phyloP scores from a whole-genome alignment of 2,113 vertebrate species.

The Cynopterus brachyotis region DNA sequence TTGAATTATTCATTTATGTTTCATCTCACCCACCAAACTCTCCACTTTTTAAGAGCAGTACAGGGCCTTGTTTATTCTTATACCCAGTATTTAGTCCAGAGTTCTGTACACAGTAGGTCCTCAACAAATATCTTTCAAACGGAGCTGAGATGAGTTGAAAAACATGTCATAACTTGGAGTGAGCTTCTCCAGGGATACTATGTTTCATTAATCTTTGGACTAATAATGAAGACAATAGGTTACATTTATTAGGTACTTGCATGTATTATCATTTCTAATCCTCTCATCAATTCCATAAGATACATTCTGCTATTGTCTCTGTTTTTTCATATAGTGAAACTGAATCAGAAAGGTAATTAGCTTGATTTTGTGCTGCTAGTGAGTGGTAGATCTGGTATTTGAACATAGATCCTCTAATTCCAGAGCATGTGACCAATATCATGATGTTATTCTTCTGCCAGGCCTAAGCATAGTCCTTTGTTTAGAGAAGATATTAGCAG shows the following conservation, averaged over 20 bases:
- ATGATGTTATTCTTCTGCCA: not conserved
- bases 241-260: not conserved
- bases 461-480: not conserved
- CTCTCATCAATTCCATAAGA: not conserved
- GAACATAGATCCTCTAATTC: not conserved
- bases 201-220: not conserved
- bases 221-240: not conserved
- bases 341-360: not conserved
- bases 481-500: not conserved
- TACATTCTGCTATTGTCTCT: not conserved
- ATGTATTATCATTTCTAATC: not conserved
- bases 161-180: not conserved
- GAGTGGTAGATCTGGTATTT: not conserved
- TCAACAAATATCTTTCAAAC: not conserved
- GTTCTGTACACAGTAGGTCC: not conserved
- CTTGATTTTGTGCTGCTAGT: not conserved
- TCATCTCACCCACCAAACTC: not conserved
- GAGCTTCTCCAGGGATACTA: not conserved
- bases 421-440: not conserved
- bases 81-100: not conserved
- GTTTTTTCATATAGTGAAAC: not conserved
- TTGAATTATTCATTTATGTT: not conserved
- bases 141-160: not conserved
- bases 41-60: not conserved
- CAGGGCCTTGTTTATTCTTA: not conserved